Evolutionary conservation across 2,888 invertebrate genomes (phyloP), one percentile per base, ranked within the genome.

Genomic region (Drosophila cognata): DNA sequence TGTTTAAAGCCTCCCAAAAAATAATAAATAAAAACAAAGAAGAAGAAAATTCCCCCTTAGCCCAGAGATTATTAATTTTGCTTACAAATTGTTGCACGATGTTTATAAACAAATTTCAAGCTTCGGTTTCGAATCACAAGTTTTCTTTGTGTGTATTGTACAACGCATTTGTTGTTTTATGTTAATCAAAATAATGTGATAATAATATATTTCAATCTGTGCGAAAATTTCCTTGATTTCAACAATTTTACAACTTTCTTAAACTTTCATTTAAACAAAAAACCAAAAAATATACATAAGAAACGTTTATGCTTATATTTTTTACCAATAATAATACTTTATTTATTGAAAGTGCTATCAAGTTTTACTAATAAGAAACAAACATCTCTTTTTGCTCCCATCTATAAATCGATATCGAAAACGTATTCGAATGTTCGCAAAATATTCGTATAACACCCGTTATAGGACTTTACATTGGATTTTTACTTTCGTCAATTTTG

Each of bases 401-500:
- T 38, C 53, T 63, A 60, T 43, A 68, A 41, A 77, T 57, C 58
- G 63, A 51, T 59, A 48, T 41, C 62, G 61, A 65, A 56, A 75
- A 57, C 67, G 67, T 62, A 53, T 51, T 65, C 70, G 67, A 72
- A 74, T 29, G n/a, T 31, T 79, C 59, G 61, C 71, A 68, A 67
- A 60, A 35, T 46, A 46, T 46, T 71, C 64, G 67, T 62, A 41
- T 55, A 66, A 63, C 66, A 71, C 50, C 52, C 53, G 68, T 59
- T 70, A 76, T 87, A 98, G 98, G 98, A 98, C 95, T 98, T 98
- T 95, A 98, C 98, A 88, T 94, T 98, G 96, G 98, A 98, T 95
- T 99, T 99, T 95, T 99, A 99, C 96, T 98, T 99, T 95, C 97
- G 99, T 94, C 99, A 99, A 95, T 98, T 98, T 94, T 99, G 99